Percentiles rank a stretch among this genome's conserved stretches.
Evolutionary conservation across 1,140 invertebrate genomes (phyloP).

Genomic region (Manduca sexta): DNA sequence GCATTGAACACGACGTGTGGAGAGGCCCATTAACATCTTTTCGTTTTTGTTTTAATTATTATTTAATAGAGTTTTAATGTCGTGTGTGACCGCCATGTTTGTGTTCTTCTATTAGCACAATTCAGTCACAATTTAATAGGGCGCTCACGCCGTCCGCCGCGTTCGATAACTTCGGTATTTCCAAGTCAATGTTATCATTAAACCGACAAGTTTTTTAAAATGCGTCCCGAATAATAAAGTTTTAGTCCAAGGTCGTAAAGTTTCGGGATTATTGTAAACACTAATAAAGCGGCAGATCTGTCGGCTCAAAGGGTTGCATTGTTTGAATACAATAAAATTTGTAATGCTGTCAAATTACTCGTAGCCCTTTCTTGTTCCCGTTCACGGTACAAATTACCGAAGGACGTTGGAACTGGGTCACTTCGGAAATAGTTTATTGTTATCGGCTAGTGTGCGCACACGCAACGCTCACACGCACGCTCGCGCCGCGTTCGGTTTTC

Average conservation of each 20-base stretch:
- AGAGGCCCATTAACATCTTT: slow-evolving; percentile 37
- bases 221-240: neutral
- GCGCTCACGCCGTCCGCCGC: slow-evolving; percentile 22
- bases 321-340: slow-evolving; percentile 44
- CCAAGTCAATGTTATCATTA: slow-evolving; percentile 6
- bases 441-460: slow-evolving; percentile 68
- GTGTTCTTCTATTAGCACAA: slow-evolving; percentile 48
- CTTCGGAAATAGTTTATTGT: slow-evolving; percentile 74
- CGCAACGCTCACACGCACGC: slow-evolving; percentile 51
- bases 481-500: slow-evolving; percentile 25
- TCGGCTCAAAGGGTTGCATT: slow-evolving; percentile 28
- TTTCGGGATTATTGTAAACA: slow-evolving; percentile 5
- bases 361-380: slow-evolving; percentile 70
- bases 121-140: slow-evolving; percentile 51
- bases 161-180: slow-evolving; percentile 6
- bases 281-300: slow-evolving; percentile 12
- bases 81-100: slow-evolving; percentile 33
- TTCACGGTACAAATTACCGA: slow-evolving; percentile 66
- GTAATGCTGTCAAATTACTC: slow-evolving; percentile 52
- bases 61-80: slow-evolving; percentile 63
- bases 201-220: neutral
- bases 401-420: slow-evolving; percentile 70
- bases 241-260: neutral
- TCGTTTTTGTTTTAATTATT: slow-evolving; percentile 35
- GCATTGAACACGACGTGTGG: slow-evolving; percentile 19